phyloP scores from a whole-genome alignment of 2,797 vertebrate species.

The Catamblyrhynchus diadema region DNA sequence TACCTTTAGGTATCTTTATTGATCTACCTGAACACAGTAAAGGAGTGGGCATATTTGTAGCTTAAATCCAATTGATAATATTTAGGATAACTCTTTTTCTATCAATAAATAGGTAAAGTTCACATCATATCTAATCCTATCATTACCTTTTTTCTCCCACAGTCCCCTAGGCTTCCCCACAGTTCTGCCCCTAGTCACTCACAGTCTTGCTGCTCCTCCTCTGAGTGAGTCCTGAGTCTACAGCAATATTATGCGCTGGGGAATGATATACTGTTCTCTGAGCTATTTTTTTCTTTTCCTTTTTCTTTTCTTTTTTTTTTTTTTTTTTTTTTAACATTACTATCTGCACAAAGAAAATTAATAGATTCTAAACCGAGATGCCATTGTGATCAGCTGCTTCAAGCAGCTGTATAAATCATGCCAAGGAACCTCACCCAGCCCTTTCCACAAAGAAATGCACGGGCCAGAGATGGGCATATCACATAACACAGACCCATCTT shows the following conservation, averaged over 20 bases:
- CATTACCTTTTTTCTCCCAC: background rate
- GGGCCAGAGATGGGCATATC: background rate
- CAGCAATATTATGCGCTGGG: background rate
- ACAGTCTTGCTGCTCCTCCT: background rate
- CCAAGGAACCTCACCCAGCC: background rate
- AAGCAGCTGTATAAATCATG: background rate
- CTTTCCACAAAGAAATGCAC: background rate
- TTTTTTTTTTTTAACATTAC: background rate
- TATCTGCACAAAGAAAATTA: background rate
- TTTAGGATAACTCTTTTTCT: background rate
- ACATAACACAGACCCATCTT: background rate
- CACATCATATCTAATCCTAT: background rate
- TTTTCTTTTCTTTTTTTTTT: background rate
- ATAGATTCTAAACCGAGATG: background rate
- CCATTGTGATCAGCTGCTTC: background rate
- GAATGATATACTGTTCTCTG: background rate
- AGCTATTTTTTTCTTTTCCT: background rate
- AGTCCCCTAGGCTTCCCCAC: background rate
- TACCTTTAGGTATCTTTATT: background rate
- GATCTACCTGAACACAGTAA: background rate
- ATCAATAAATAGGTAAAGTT: background rate
- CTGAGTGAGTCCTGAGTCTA: rapidly evolving
- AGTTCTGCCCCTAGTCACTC: background rate
- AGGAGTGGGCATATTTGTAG: background rate
- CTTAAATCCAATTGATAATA: background rate